Evolutionary conservation across 1,140 invertebrate species (phyloP), one percentile per base, ranked within the genome.

Genomic region (Atta texana): DNA sequence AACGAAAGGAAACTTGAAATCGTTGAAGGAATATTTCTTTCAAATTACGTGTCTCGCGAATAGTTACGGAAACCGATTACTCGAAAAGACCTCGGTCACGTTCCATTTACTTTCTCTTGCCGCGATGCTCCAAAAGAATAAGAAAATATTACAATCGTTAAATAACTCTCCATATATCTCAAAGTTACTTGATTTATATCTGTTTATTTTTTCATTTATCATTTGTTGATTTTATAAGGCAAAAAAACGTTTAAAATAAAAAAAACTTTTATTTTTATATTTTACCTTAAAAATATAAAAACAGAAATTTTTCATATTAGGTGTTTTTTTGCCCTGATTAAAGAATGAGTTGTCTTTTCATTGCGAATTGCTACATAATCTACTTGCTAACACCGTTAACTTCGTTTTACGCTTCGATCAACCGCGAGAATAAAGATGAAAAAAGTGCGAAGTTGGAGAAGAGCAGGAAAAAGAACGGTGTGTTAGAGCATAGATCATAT

Each of bases 1-100:
- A 74, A 74, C 55, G 80, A 75, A 63, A 75, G 69, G 31, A 84
- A 84, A 84, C 34, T 75, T 31, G 28, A 84, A 55, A 63, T 84
- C 68, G 68, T 49, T 28, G 55, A 84, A 75, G 80, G n/a, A 75
- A 84, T 84, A 84, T 84, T 84, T 74, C 80, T 61, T 84, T 84
- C 69, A 84, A 84, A 84, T 84, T 84, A 63, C 55, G 55, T 75
- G 69, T 84, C 69, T 74, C 55, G 44, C 39, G 39, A 74, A 74
- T 75, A 71, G 24, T 84, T 84, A 74, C 80, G 69, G n/a, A 84
- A 84, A 57, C 80, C 55, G 75, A 84, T 84, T 75, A 75, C 14
- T 84, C 61, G 69, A 84, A 75, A 84, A 75, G 69, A 74, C 55
- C 24, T 72, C n/a, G 55, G 68, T 82, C 69, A 84, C 14, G 55